These are phyloP conservation scores for Pissodes strobi DNA, from an alignment of 1,140 invertebrate species.

Conservation along the genomic window DNA sequence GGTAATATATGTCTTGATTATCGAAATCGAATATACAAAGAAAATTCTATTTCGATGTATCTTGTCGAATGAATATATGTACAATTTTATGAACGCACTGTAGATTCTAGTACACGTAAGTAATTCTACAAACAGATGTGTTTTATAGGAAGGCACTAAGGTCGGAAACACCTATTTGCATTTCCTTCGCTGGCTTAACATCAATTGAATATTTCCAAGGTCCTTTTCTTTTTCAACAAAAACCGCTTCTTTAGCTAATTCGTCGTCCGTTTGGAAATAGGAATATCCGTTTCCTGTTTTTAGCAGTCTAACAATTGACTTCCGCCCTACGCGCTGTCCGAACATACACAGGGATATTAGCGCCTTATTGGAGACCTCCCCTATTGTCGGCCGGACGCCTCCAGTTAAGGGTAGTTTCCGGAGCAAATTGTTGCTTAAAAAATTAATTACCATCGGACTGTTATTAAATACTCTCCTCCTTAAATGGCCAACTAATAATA, in stretches of 20 bases:
- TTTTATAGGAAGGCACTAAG: neutral
- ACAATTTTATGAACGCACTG: too few relatives aligned
- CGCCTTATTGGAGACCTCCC: slow-evolving; percentile 22
- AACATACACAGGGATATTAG: slow-evolving; percentile 21
- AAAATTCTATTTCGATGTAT: too few relatives aligned
- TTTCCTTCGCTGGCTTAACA: slow-evolving; percentile 2
- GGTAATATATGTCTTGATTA: too few relatives aligned
- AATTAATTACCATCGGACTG: too few relatives aligned
- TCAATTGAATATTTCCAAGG: slow-evolving; percentile 20
- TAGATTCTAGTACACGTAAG: too few relatives aligned
- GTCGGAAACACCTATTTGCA: slow-evolving; percentile 1
- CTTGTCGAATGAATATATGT: too few relatives aligned
- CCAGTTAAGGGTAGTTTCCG: slow-evolving; percentile 29
- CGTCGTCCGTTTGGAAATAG: slow-evolving; percentile 12
- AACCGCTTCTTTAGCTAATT: slow-evolving; percentile 30
- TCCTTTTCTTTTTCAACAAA: slow-evolving; percentile 19
- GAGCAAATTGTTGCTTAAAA: too few relatives aligned
- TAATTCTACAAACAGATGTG: neutral
- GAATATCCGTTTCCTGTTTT: slow-evolving; percentile 33
- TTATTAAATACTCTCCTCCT: too few relatives aligned
- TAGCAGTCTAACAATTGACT: slow-evolving; percentile 27
- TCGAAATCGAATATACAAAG: too few relatives aligned
- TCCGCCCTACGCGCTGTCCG: slow-evolving; percentile 14
- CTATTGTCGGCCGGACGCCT: slow-evolving; percentile 21
- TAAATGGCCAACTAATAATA: too few relatives aligned